These are phyloP conservation scores for Enteromius radiatus DNA, from an alignment of 2,797 vertebrate species.

Conservation along the genomic window DNA sequence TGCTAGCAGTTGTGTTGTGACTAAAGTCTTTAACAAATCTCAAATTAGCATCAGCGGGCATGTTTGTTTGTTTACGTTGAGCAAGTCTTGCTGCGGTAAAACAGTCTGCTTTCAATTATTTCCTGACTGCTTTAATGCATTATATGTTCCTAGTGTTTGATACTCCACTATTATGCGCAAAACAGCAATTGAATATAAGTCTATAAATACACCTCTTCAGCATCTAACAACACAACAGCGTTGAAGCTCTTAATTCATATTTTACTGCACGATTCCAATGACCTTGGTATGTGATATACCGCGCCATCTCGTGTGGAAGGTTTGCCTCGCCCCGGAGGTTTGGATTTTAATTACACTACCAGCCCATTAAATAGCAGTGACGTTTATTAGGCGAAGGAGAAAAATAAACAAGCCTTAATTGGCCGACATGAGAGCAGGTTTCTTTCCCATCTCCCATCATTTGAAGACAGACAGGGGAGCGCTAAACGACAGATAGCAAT, in stretches of 20 bases:
- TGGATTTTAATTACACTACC: conserved; percentile 59
- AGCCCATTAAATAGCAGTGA: conserved; percentile 60
- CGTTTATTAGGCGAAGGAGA: conserved; percentile 59
- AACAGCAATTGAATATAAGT: conserved; percentile 32
- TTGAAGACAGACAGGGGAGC: conserved; percentile 11
- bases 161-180: not conserved
- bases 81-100: not conserved
- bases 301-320: conserved; percentile 25
- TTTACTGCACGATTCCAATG: conserved; percentile 46
- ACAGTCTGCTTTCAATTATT: conserved; percentile 8
- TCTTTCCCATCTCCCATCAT: conserved; percentile 14
- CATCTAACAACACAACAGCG: not conserved
- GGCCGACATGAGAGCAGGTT: conserved; percentile 45
- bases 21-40: conserved; percentile 2
- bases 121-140: not conserved
- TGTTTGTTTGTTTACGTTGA: conserved; percentile 5
- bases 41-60: not conserved
- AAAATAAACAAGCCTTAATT: conserved; percentile 62
- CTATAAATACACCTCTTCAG: conserved; percentile 40
- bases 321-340: conserved; percentile 42
- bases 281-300: conserved; percentile 41
- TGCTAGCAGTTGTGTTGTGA: not conserved
- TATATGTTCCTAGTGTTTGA: not conserved
- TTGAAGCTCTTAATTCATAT: conserved; percentile 32
- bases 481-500: conserved; percentile 29